phyloP scores from a whole-genome alignment of 2,797 vertebrate genomes.

The Menidia menidia region DNA sequence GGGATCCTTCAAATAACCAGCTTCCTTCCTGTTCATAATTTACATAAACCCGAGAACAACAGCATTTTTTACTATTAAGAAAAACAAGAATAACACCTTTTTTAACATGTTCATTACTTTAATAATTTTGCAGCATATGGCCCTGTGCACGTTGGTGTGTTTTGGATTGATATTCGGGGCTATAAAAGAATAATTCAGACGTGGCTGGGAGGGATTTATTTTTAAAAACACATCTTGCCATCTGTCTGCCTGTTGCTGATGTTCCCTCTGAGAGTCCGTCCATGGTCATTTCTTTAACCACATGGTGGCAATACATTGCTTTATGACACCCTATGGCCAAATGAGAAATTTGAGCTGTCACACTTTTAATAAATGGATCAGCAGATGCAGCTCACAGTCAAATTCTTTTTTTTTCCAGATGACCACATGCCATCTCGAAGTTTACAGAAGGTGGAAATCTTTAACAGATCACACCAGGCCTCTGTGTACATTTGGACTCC shows the following conservation, averaged over 20 bases:
- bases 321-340: constrained; percentile 5
- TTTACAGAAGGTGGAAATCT: constrained; percentile 13
- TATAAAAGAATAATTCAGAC: not conserved
- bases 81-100: too few relatives aligned
- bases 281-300: constrained; percentile 34
- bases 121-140: too few relatives aligned
- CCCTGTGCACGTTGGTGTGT: too few relatives aligned
- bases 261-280: constrained; percentile 4
- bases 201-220: not conserved
- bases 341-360: constrained; percentile 16
- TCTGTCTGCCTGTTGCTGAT: not conserved
- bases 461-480: constrained; percentile 5
- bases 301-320: constrained; percentile 54
- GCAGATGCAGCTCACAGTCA: constrained; percentile 35
- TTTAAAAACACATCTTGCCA: not conserved
- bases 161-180: too few relatives aligned
- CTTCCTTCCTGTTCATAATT: too few relatives aligned
- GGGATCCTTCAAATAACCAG: too few relatives aligned
- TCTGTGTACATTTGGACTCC: constrained; percentile 37
- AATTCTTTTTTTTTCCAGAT: constrained; percentile 21
- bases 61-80: too few relatives aligned
- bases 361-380: constrained; percentile 24
- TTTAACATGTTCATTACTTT: too few relatives aligned
- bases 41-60: too few relatives aligned
- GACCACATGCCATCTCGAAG: not conserved